Percentiles rank a stretch among this genome's conserved stretches.
Conservation (phyloP, 2,888 invertebrate species). For the Luffia ferchaultella region DNA sequence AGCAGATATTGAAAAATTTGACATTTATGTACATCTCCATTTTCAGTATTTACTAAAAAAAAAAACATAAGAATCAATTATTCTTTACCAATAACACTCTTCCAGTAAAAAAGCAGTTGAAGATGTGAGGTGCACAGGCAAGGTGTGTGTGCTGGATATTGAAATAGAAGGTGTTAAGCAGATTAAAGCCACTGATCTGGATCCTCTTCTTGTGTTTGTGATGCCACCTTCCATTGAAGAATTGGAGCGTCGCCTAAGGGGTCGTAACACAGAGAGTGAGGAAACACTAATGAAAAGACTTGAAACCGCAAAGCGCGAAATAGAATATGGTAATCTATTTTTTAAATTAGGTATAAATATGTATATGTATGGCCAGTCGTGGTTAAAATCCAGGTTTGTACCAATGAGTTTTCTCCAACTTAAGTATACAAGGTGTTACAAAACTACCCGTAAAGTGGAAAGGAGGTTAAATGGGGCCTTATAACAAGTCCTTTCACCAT, state of each 20-base stretch:
- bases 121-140: slow-evolving; percentile 79
- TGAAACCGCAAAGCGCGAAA: slow-evolving; percentile 79
- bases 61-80: too few species aligned
- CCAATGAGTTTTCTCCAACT: too few species aligned
- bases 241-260: slow-evolving; percentile 76
- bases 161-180: slow-evolving; percentile 93
- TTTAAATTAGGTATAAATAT: not conserved
- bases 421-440: too few species aligned
- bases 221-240: slow-evolving; percentile 89
- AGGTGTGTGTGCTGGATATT: slow-evolving; percentile 93
- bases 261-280: slow-evolving; percentile 90
- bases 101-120: slow-evolving; percentile 85
- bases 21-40: too few species aligned
- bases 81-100: slow-evolving; percentile 18
- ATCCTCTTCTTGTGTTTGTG: slow-evolving; percentile 88
- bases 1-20: too few species aligned
- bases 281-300: slow-evolving; percentile 84
- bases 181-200: slow-evolving; percentile 81
- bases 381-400: too few species aligned
- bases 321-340: slow-evolving; percentile 76
- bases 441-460: too few species aligned
- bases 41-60: too few species aligned
- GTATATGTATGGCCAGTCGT: not conserved
- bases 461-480: too few species aligned
- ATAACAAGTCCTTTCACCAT: too few species aligned